Conservation (phyloP, 2,797 vertebrate genomes). For the Tinamus major region DNA sequence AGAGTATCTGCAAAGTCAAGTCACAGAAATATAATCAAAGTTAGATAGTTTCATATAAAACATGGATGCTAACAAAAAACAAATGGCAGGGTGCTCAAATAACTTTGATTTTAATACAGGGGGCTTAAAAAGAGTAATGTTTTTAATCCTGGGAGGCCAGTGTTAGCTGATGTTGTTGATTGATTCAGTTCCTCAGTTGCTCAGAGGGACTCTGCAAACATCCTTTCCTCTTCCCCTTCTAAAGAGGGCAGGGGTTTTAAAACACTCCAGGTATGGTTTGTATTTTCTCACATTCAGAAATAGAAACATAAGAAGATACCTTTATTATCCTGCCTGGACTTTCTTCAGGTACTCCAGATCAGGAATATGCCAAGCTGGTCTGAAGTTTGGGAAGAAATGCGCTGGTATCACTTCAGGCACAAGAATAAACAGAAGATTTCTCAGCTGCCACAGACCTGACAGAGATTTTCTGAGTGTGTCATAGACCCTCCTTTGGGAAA, state of each 20-base stretch:
- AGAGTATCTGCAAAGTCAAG: background rate
- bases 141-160: background rate
- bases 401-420: background rate
- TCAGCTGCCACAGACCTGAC: background rate
- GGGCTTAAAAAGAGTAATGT: fast-evolving
- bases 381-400: background rate
- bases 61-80: background rate
- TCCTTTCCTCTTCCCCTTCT: background rate
- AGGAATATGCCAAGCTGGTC: background rate
- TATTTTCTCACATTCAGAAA: background rate
- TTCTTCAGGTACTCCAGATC: background rate
- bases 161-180: background rate
- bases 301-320: background rate
- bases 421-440: background rate
- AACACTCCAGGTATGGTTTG: background rate
- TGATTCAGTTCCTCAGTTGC: background rate
- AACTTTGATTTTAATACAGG: background rate
- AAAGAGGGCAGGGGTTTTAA: background rate
- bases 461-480: background rate
- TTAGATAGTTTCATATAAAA: background rate
- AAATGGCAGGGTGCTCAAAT: background rate
- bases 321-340: background rate
- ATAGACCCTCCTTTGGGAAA: background rate
- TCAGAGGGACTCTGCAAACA: background rate
- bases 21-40: background rate